Evolutionary conservation across 2,797 vertebrate genomes (phyloP), one percentile per base, ranked within the genome.

Genomic region (Triplophysa yarkandensis): DNA sequence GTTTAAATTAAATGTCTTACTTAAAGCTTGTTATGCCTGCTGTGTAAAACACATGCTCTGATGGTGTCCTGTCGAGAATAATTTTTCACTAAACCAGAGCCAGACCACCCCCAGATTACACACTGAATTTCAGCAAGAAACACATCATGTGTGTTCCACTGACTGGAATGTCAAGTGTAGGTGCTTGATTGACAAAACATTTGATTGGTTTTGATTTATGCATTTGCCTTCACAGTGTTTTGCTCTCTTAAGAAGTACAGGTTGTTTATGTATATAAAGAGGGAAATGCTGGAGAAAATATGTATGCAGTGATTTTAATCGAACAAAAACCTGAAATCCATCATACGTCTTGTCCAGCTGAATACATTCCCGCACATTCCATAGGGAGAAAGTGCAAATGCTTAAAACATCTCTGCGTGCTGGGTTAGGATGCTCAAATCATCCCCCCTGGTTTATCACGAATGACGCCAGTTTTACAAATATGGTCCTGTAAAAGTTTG

Each of bases 181-280:
- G 57, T 78, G 81, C 30, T 36, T 85, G 86, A 89, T 84, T 87
- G 85, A 88, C 80, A 54, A 77, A 61, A 46, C 71, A 74, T 73
- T 81, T 83, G 79, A 88, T 81, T 86, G 82, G 84, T 85, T 89
- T 83, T 85, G 86, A 82, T 86, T 85, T 79, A 84, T 85, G 78
- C 48, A 70, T 85, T 68, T 80, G 79, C 73, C 76, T 27, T 65
- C 71, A 62, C 71, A 43, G 60, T 74, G 50, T 19, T 10, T 46
- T 30, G 54, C 77, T 58, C 77, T 82, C 68, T 70, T 63, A 39
- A 61, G 11, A 64, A 39, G 9, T 76, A 54, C 79, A 87, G 82
- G 76, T 87, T 85, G 82, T 88, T 85, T 89, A 83, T 88, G 86
- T 84, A 73, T 80, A 82, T 87, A 83, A 80, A 64, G 68, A 63